Evolutionary conservation across 2,797 vertebrate species (phyloP).

Genomic region (Margarornis squamiger): DNA sequence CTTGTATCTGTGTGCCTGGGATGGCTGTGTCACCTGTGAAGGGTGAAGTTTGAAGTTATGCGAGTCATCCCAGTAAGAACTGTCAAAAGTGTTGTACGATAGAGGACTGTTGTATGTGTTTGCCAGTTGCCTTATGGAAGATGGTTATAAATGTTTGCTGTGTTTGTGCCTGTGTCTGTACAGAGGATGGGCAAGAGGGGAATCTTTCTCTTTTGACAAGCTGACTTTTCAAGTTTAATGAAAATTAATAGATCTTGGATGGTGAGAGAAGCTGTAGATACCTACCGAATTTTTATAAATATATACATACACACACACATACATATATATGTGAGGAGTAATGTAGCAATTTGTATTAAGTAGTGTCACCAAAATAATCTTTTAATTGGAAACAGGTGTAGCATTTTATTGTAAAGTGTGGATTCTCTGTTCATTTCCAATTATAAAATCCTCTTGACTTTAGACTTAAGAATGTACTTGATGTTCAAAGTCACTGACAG

Average conservation of each 20-base stretch:
- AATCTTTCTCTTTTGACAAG: background rate
- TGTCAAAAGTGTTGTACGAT: background rate
- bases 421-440: constrained; percentile 17
- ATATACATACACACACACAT: no score
- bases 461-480: constrained; percentile 37
- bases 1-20: accelerated
- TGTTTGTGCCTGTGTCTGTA: background rate
- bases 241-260: background rate
- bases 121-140: background rate
- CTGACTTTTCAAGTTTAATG: background rate
- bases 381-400: constrained; percentile 35
- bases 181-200: background rate
- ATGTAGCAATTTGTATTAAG: background rate
- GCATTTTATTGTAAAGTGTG: background rate
- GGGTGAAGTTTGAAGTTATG: background rate
- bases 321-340: background rate
- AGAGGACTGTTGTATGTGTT: background rate
- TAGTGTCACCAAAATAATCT: background rate
- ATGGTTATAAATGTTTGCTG: background rate
- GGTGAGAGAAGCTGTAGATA: background rate
- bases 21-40: background rate
- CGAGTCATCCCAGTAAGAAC: background rate
- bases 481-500: background rate
- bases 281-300: background rate
- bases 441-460: constrained; percentile 55